phyloP scores from a whole-genome alignment of 1,140 invertebrate genomes.

The Neodiprion lecontei region DNA sequence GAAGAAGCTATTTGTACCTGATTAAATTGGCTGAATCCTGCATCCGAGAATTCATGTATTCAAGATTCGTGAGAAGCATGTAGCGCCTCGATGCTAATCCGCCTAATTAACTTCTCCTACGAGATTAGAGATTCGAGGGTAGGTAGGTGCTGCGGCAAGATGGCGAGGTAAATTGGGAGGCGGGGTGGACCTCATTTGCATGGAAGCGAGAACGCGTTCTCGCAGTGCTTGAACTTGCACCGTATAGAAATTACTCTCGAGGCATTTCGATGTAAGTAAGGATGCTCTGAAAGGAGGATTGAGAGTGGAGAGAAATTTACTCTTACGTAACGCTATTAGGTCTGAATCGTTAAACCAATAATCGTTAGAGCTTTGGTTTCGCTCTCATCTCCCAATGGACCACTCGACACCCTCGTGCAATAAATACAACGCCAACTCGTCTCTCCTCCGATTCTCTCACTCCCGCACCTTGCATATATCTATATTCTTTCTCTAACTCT shows the following conservation, averaged over 20 bases:
- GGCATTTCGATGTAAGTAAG: background rate
- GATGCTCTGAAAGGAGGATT: too few relatives aligned
- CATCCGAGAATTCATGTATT: background rate
- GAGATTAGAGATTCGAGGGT: background rate
- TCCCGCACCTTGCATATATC: background rate
- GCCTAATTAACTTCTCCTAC: background rate
- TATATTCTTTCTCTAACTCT: too few relatives aligned
- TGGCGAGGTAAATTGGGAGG: background rate
- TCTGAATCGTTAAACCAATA: background rate
- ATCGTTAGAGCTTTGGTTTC: background rate
- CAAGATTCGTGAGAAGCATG: background rate
- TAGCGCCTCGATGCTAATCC: background rate
- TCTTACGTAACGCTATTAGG: background rate
- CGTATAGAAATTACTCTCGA: background rate
- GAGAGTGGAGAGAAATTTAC: too few relatives aligned
- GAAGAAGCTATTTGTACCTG: too few relatives aligned
- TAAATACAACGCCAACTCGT: background rate
- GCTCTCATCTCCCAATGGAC: background rate
- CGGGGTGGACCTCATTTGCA: too few relatives aligned
- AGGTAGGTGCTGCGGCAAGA: too few relatives aligned
- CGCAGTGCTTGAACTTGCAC: background rate
- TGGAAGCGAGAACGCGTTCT: background rate
- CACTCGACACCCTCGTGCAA: background rate
- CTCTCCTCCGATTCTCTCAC: background rate
- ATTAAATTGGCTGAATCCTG: too few relatives aligned